Conservation (phyloP, 2,113 vertebrate genomes). For the Neotoma lepida region DNA sequence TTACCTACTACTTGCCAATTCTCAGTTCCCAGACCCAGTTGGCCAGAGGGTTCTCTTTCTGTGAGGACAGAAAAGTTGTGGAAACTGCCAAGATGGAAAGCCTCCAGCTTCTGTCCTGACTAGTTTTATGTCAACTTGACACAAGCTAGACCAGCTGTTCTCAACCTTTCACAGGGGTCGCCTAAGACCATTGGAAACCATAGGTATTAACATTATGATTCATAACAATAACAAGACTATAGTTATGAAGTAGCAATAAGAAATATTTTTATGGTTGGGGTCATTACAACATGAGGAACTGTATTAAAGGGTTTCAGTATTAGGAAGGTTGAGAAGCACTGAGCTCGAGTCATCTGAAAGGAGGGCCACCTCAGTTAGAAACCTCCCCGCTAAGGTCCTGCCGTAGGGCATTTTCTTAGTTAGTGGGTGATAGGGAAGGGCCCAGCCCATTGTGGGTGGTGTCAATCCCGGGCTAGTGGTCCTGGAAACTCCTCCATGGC, state of each 20-base stretch:
- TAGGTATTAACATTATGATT: background rate
- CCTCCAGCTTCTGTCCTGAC: background rate
- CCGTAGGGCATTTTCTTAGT: background rate
- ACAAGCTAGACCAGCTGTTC: background rate
- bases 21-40: slow-evolving; percentile 5
- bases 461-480: background rate
- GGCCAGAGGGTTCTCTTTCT: background rate
- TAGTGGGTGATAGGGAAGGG: background rate
- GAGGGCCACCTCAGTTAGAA: background rate
- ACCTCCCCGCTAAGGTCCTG: too few relatives aligned
- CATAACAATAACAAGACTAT: background rate
- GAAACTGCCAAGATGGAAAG: background rate
- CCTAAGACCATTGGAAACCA: background rate
- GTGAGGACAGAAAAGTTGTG: slow-evolving; percentile 3
- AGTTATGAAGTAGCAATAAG: background rate
- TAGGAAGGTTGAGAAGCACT: background rate
- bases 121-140: background rate
- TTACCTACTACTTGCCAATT: background rate
- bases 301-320: background rate
- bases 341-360: background rate
- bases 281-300: background rate
- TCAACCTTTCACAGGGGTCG: background rate
- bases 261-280: background rate
- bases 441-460: background rate
- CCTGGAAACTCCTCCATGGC: background rate